A percentile compares a stretch with the other conserved stretches of the same genome.
Conservation (phyloP, 35 echinoderm and acorn worm species). For the Holothuria glaberrima region DNA sequence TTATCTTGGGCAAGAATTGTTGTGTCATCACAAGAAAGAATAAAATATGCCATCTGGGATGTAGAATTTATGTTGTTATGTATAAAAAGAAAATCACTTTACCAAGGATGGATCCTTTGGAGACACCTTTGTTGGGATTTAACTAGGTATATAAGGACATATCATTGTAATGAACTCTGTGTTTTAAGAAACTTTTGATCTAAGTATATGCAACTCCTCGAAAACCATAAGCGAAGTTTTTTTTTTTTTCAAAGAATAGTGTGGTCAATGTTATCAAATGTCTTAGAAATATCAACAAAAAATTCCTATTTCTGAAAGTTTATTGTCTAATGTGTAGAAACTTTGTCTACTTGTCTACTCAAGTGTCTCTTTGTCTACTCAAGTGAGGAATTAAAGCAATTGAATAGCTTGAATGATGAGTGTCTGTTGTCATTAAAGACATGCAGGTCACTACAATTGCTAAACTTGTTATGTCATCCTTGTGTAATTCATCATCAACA, state of each 20-base stretch:
- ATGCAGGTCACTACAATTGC: no score
- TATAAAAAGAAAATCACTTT: not conserved
- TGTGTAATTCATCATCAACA: no score
- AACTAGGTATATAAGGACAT: not conserved
- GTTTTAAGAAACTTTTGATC: not conserved
- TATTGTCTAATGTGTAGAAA: not conserved
- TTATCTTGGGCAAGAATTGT: not conserved
- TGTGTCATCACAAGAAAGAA: not conserved
- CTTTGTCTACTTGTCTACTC: slow-evolving; percentile 15
- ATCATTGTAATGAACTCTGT: not conserved
- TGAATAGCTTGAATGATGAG: no score
- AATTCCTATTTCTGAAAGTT: slow-evolving; percentile 12
- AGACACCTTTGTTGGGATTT: not conserved
- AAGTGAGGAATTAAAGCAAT: no score
- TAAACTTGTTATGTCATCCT: no score
- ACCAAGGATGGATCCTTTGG: not conserved
- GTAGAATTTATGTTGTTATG: not conserved
- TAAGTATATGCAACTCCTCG: not conserved
- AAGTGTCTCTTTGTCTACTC: no score
- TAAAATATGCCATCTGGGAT: not conserved
- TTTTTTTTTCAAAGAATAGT: not conserved
- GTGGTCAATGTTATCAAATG: slow-evolving; percentile 5
- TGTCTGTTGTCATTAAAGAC: no score
- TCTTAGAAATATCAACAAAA: not conserved
- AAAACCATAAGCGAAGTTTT: not conserved